Base-by-base conservation (phyloP, 2,888 invertebrate species). In the Amphipoea lucens region DNA sequence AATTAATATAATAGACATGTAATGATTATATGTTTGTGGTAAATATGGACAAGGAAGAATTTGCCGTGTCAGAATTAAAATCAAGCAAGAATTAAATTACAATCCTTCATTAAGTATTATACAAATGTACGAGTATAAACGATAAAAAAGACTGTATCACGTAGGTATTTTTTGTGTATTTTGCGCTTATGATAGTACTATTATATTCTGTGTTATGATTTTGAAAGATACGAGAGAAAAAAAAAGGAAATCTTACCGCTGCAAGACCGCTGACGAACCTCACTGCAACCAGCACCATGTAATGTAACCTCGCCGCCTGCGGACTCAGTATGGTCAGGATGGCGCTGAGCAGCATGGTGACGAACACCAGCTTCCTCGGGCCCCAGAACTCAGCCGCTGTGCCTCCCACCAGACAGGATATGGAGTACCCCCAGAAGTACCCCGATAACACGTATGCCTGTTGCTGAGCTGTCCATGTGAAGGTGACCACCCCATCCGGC, bases 361-460 rank as follows among this genome's bases (percentile, higher is more conserved):
- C 94, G 57, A 97, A 97, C 4, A 98, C 97, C 68, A 97, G 97
- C 83, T 96, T 96, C 48, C 97, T 95, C 0, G 97, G 97, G 0
- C 98, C 98, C 92, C 98, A 97, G 90, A 97, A 94, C 94, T 98
- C 98, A 0, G 98, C 98, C 17, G 98, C 92, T 1, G 97, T 97
- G 1, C 98, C 98, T 0, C 97, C 96, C 0, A 98, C 97, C 76
- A 98, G 93, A 57, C 97, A 97, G 1, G 98, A 97, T 70, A 98
- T 93, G 76, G 98, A 97, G 90, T 98, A 98, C 5, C 97, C 97
- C 97, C 96, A 96, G 91, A 97, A 96, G 87, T 96, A 97, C 0
- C 96, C 95, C 0, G 98, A 98, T 60, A 98, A 90, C 1, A 98
- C 97, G 71, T 97, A 95, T 0, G 98, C 98, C 92, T 98, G 98